Evolutionary conservation across 2,888 invertebrate genomes (phyloP), one percentile per base, ranked within the genome.

Genomic region (Gymnocheta viridis): DNA sequence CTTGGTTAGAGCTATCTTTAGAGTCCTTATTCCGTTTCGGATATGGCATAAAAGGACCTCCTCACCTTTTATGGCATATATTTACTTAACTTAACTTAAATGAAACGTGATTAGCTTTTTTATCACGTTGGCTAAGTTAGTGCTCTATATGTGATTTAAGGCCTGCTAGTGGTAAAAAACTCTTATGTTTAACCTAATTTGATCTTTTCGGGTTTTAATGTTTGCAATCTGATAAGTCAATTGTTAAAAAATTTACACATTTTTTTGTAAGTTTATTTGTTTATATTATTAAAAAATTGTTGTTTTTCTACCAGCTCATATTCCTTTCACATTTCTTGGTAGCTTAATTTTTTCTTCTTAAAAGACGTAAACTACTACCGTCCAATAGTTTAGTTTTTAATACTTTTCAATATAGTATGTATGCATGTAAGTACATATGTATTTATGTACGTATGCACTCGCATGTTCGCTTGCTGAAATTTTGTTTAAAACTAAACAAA

Each of bases 311-410:
- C 4, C 19, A n/a, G 14, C 47, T 49, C 73, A 58, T 54, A 44
- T 72, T 66, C 64, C 80, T 64, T 72, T 79, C 70, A 64, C 60
- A 70, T 72, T 70, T 70, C 44, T 79, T 12, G 58, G 49, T 49
- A n/a, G 14, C n/a, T 44, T 17, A 32, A 29, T 22, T 22, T 7
- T 56, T 62, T 62, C 27, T 62, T 38, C 7, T 41, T 27, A 17
- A 47, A 72, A 73, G 19, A 17, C 19, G 27, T 35, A 51, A 49
- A 60, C 47, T 32, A 60, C 47, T 32, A 27, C 0, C 9, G 12
- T 51, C 29, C 38, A 29, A 64, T 64, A 10, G 41, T 24, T 41
- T 22, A 29, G 22, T 6, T 41, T 69, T 24, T 22, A 54, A 41
- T 56, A 54, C 12, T 17, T 49, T 22, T 47, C 19, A 56, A 44